Base-by-base conservation (phyloP, 2,888 invertebrate species). In the Leptinotarsa peninsularis region DNA sequence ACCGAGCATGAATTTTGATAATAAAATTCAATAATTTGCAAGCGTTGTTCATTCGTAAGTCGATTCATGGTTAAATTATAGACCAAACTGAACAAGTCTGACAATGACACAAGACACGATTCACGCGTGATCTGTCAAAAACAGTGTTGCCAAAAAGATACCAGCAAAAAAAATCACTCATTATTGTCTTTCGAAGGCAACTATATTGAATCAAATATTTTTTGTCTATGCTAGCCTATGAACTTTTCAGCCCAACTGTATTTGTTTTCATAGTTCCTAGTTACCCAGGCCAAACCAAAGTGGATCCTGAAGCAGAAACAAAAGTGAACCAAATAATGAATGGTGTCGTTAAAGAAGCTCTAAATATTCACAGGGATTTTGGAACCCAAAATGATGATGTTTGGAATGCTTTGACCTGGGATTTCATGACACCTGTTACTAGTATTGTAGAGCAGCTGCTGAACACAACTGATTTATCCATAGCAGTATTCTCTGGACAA, bases 401-500 rank as follows among this genome's bases (percentile, higher is more conserved):
- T 0, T 95, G 95, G 83, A 81, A 85, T 43, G 86, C 88, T 33
- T 89, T 94, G 54, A 82, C 85, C 13, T 91, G 82, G 17, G 95
- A 95, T 85, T 95, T 95, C 83, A 80, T 81, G 81, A 94, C 93
- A 84, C 94, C 95, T 0, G 95, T 93, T 43, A 91, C 92, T 3
- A 88, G 92, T 72, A 89, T 91, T 85, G 95, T 95, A 83, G 93
- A 93, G 84, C 87, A 89, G 69, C 88, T 95, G 14, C 87, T 95
- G 43, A 92, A 93, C 80, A 91, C 91, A 80, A 94, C 94, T 0
- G 88, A 91, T 67, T 88, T 95, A n/a, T 90, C 92, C 69, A 90
- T 95, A 1, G 90, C 91, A 50, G 93, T 95, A 18, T 93, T 93
- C 84, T 93, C 92, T 78, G 95, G 95, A 49, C 95, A 96, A 83